Evolutionary conservation across 2,888 invertebrate species (phyloP), one percentile per base, ranked within the genome.

Genomic region (Phortica magna): DNA sequence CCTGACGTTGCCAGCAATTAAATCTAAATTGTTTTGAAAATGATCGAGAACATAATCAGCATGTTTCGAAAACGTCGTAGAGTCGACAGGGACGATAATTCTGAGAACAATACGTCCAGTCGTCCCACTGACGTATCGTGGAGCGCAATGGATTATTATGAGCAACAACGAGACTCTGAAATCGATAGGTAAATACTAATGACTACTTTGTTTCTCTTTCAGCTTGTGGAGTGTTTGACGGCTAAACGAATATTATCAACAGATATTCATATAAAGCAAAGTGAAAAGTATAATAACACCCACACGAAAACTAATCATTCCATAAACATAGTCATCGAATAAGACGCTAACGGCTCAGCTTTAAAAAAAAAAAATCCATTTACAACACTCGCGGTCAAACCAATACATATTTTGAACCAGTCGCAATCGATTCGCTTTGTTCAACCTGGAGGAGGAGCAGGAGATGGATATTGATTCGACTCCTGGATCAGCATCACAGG

Each of bases 401-500:
- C n/a, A 65, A 57, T n/a, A 39, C 7, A n/a, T 64, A 39, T 39
- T 22, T n/a, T 70, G 17, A 53, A 53, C 55, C 67, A 61, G 17
- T 68, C 41, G 39, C 59, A 48, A 59, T 3, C 59, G 59, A 14
- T n/a, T 14, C 67, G 7, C 2, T 55, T 71, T 76, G 0, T 79
- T 77, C 84, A 84, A 83, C 80, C 85, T 87, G 84, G 88, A 85
- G 83, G 83, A 84, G 81, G 81, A 82, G 81, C 91, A 91, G 89
- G 91, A 89, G 80, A 91, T 91, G 91, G 91, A 91, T 79, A 90
- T 91, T 87, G 91, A 91, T 87, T 88, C 91, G 79, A 85, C 90
- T 53, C 82, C 88, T 80, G 85, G 88, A 80, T 89, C 88, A 80
- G 87, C 85, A 83, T 88, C 88, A 82, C 89, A 89, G 88, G 90